phyloP scores from a whole-genome alignment of 2,797 vertebrate genomes.

The Pyrocephalus nanus region DNA sequence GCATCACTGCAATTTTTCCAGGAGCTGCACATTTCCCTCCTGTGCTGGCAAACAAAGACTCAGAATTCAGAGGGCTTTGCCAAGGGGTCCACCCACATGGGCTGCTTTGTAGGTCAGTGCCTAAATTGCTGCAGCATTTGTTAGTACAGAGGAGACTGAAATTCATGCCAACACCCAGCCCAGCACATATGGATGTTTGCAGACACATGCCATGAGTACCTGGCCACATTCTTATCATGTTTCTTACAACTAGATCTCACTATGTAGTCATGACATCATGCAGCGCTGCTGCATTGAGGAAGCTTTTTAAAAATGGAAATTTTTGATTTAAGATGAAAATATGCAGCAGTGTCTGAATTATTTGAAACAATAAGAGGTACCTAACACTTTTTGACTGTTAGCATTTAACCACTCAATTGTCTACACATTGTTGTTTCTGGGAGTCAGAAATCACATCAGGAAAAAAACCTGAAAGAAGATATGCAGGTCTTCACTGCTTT shows the following conservation, averaged over 20 bases:
- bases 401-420: not conserved
- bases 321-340: not conserved
- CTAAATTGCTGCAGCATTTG: not conserved
- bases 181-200: not conserved
- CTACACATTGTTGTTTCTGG: not conserved
- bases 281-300: fast-evolving
- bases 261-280: not conserved
- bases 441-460: not conserved
- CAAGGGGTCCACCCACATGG: not conserved
- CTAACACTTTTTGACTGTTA: not conserved
- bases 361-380: not conserved
- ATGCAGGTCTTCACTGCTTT: not conserved
- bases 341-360: not conserved
- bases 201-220: not conserved
- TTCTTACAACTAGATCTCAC: not conserved
- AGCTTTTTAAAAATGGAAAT: not conserved
- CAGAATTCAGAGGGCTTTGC: not conserved
- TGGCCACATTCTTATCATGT: not conserved
- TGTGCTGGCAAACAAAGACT: not conserved
- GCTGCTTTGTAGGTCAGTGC: not conserved
- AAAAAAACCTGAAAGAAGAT: not conserved
- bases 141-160: not conserved
- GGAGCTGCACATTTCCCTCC: not conserved
- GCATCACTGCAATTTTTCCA: not conserved
- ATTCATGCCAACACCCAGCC: not conserved